Evolutionary conservation across 2,797 vertebrate genomes (phyloP).

Genomic region (Catamblyrhynchus diadema): DNA sequence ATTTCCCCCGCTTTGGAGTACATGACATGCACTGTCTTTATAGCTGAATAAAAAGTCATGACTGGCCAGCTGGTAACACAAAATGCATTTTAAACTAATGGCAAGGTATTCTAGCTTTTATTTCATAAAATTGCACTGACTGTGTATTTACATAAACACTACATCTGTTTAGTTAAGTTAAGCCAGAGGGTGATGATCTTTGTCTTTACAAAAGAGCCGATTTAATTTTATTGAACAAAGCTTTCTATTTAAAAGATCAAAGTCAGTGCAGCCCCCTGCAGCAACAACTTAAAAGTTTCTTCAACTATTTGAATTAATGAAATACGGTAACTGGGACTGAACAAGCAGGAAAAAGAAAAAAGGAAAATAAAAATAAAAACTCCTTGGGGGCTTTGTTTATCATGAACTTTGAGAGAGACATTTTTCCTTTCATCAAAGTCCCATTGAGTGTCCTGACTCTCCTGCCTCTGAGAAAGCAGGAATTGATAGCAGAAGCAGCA

Average conservation of each 20-base stretch:
- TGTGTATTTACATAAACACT: slow-evolving; percentile 33
- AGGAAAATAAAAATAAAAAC: not conserved
- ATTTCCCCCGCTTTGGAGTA: not conserved
- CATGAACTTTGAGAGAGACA: not conserved
- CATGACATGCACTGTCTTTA: not conserved
- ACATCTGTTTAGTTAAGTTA: slow-evolving; percentile 38
- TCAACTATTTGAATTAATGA: slow-evolving; percentile 18
- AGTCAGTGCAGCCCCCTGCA: slow-evolving; percentile 4
- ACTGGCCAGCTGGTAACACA: slow-evolving; percentile 8
- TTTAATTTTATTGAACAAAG: slow-evolving; percentile 37
- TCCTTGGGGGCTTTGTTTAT: not conserved
- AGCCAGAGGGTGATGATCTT: slow-evolving; percentile 43
- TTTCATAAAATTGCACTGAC: not conserved
- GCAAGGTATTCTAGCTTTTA: slow-evolving; percentile 9
- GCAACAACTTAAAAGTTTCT: slow-evolving; percentile 18
- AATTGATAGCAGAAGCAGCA: not conserved
- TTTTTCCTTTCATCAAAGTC: not conserved
- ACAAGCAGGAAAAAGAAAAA: not conserved
- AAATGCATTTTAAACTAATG: not conserved
- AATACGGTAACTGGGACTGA: not conserved
- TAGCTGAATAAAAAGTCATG: slow-evolving; percentile 8
- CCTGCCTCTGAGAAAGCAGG: not conserved
- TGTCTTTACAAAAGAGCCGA: not conserved
- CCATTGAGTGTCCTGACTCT: not conserved
- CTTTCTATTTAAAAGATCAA: slow-evolving; percentile 56